phyloP scores from a whole-genome alignment of 2,888 invertebrate species.

The Argynnis bischoffii region DNA sequence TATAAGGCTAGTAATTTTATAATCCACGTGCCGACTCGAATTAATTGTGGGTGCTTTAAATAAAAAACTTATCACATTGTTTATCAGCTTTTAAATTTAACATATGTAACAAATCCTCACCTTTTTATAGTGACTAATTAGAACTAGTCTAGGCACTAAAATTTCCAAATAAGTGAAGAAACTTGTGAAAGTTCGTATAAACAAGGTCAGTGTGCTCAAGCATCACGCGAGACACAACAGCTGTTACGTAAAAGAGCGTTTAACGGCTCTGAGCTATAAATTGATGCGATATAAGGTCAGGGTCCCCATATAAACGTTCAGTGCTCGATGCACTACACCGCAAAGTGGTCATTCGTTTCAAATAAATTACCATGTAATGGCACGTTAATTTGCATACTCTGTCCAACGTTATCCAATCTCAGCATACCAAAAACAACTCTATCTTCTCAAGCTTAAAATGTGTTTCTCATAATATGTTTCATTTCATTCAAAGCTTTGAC shows the following conservation, averaged over 20 bases:
- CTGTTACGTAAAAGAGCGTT: constrained; percentile 77
- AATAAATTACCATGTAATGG: constrained; percentile 83
- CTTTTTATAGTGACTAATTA: constrained; percentile 26
- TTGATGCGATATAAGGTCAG: constrained; percentile 81
- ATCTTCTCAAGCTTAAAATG: constrained; percentile 44
- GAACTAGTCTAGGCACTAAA: constrained; percentile 36
- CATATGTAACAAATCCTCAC: constrained; percentile 3
- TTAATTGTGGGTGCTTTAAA: too few species aligned
- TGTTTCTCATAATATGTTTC: constrained; percentile 44
- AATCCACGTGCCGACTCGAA: too few species aligned
- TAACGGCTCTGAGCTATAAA: constrained; percentile 78
- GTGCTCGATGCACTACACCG: constrained; percentile 77
- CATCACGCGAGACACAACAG: constrained; percentile 68
- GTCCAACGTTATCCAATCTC: constrained; percentile 51
- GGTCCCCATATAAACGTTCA: constrained; percentile 79
- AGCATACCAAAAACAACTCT: constrained; percentile 57
- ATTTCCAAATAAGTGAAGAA: constrained; percentile 50
- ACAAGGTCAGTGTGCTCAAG: constrained; percentile 65
- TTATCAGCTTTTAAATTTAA: too few species aligned
- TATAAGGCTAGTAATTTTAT: too few species aligned
- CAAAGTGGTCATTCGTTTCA: constrained; percentile 83
- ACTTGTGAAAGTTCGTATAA: constrained; percentile 71
- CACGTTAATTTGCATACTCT: constrained; percentile 80
- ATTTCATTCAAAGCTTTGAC: constrained; percentile 75
- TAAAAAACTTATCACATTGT: too few species aligned